Evolutionary conservation across 1,140 invertebrate genomes (phyloP), one percentile per base, ranked within the genome.

Genomic region (Drosophila rufa): DNA sequence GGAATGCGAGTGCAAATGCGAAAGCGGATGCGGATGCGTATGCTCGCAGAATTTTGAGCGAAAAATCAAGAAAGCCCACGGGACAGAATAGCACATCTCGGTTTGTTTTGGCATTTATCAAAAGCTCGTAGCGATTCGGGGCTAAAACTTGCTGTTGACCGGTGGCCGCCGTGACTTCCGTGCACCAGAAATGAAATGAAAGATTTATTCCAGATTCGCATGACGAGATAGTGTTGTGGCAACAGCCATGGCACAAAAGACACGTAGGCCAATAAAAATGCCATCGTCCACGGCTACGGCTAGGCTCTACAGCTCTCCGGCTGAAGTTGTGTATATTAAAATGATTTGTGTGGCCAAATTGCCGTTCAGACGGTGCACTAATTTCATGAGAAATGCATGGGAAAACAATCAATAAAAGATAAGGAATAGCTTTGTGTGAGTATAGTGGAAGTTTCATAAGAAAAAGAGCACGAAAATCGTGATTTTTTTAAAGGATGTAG

Each of bases 231-330:
- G 78, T 47, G 46, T 75, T 69, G 64, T 75, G 65, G 76, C 71
- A 55, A 56, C 9, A 46, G 43, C 42, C 40, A 47, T 40, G 22
- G 42, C 65, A 80, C 74, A 75, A 74, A 56, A 68, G 85, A 90
- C 84, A 89, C 84, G 84, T 89, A 85, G 85, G 75, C 85, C 83
- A 89, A 89, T 87, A 87, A 84, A 87, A 87, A 67, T 66, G 85
- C 69, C 76, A 77, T 78, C 67, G 83, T 74, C 81, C 70, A 48
- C 71, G 45, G 25, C 15, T 30, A 53, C 48, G 33, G 33, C 7
- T 33, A 33, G 30, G 30, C 30, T 33, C 30, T 33, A 33, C 6
- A 30, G n/a, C 82, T 77, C 58, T 38, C 30, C 66, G 61, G 57
- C 69, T 66, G 61, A 70, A 78, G 67, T 70, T 67, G 73, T 67